Percentiles rank a stretch among this genome's conserved stretches.
Conservation (phyloP, 2,888 invertebrate genomes). For the Iphiclides podalirius region DNA sequence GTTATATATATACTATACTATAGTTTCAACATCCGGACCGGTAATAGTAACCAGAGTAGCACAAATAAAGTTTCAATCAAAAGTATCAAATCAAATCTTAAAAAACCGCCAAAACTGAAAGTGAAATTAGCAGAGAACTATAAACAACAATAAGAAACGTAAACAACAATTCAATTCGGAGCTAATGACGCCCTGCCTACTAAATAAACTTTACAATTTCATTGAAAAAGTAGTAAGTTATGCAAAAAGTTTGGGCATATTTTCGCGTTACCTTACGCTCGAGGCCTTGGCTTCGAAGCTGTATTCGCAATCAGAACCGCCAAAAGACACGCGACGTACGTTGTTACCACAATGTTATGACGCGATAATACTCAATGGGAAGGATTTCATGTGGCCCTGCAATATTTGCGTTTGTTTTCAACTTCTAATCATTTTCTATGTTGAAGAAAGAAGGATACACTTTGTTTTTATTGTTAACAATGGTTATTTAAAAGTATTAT, state of each 20-base stretch:
- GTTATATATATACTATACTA: no score
- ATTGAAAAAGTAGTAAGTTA: conserved; percentile 23
- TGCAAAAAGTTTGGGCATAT: conserved; percentile 18
- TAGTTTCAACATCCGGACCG: no score
- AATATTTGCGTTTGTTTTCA: background rate
- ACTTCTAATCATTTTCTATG: no score
- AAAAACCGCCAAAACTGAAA: no score
- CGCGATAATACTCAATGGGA: background rate
- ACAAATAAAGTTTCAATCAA: no score
- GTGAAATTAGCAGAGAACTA: no score
- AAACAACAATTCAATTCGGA: conserved; percentile 6
- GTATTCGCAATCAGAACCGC: conserved; percentile 14
- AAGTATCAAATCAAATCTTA: no score
- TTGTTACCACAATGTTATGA: conserved; percentile 14
- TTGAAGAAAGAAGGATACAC: no score
- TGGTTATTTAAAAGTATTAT: no score
- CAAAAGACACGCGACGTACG: conserved; percentile 17
- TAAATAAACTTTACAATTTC: conserved; percentile 20
- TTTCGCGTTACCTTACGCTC: conserved; percentile 16
- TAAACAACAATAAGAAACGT: conserved; percentile 6
- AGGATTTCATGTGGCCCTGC: background rate
- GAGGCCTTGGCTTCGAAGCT: conserved; percentile 1
- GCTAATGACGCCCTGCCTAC: conserved; percentile 11
- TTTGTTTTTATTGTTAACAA: no score
- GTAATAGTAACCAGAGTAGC: no score